Conservation (phyloP, 2,888 invertebrate genomes). For the Cyrtodaria siliqua region DNA sequence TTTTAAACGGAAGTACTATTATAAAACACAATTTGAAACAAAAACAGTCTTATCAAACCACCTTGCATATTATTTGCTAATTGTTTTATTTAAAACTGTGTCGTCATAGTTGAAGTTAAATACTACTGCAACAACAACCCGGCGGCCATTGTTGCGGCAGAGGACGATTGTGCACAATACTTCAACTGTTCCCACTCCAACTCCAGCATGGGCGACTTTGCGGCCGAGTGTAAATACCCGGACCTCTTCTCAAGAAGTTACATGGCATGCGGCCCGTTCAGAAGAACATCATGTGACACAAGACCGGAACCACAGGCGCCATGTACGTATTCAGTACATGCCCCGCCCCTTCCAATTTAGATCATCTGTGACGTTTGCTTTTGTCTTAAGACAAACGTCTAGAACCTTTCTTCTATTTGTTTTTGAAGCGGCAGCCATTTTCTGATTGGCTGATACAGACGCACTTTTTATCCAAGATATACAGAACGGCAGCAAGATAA, state of each 20-base stretch:
- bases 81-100: neutral
- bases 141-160: slow-evolving; percentile 43
- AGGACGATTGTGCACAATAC: slow-evolving; percentile 68
- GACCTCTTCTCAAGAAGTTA: slow-evolving; percentile 62
- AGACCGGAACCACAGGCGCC: slow-evolving; percentile 67
- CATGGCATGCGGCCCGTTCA: slow-evolving; percentile 38
- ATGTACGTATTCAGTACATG: slow-evolving; percentile 61
- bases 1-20: too few species aligned
- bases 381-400: too few species aligned
- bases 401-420: too few species aligned
- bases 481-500: too few species aligned
- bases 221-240: slow-evolving; percentile 64
- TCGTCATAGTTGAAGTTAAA: slow-evolving; percentile 58
- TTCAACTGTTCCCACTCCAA: slow-evolving; percentile 59
- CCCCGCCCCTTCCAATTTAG: too few species aligned
- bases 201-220: slow-evolving; percentile 13
- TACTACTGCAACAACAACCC: slow-evolving; percentile 58
- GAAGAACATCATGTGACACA: slow-evolving; percentile 55
- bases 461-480: too few species aligned
- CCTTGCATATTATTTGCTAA: too few species aligned
- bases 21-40: too few species aligned
- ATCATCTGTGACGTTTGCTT: too few species aligned
- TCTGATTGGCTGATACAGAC: too few species aligned
- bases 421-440: too few species aligned
- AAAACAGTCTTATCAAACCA: too few species aligned